These are phyloP conservation scores for Drosophila tropicalis DNA, from an alignment of 1,140 invertebrate species.

Conservation along the genomic window DNA sequence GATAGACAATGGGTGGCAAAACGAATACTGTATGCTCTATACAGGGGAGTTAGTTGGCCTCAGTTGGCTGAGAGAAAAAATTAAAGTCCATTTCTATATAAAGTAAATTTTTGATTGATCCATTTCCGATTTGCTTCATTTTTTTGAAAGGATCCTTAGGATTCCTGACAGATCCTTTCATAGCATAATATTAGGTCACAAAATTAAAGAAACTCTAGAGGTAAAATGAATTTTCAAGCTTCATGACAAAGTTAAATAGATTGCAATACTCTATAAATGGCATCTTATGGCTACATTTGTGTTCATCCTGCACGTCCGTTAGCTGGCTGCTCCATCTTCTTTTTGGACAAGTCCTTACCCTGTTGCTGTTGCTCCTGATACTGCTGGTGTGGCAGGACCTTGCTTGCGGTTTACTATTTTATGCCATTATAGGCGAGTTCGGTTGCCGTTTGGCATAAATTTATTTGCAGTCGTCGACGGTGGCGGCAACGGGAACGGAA, in stretches of 20 bases:
- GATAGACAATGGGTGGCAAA: no score
- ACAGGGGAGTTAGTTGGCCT: no score
- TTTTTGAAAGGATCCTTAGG: no score
- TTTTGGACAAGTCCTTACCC: conserved; percentile 7
- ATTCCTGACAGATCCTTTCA: no score
- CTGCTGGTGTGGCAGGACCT: conserved; percentile 30
- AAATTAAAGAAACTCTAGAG: no score
- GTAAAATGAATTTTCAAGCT: no score
- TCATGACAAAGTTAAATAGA: no score
- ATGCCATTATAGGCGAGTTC: conserved; percentile 68
- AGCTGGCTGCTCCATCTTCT: conserved; percentile 17
- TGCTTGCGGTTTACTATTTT: conserved; percentile 71
- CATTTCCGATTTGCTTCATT: no score
- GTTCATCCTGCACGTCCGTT: conserved; percentile 49
- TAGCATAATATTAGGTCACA: no score
- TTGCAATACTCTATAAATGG: conserved; percentile 29
- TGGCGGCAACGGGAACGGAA: conserved; percentile 53
- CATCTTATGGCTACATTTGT: conserved; percentile 58
- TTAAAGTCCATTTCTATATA: no score
- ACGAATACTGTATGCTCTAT: conserved; percentile 25
- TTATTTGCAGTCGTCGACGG: conserved; percentile 58
- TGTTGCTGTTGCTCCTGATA: conserved; percentile 10
- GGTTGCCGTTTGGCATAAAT: conserved; percentile 74
- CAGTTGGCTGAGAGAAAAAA: not conserved
- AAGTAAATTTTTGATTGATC: no score